phyloP scores from a whole-genome alignment of 2,797 vertebrate genomes.

The Otolemur crassicaudatus region DNA sequence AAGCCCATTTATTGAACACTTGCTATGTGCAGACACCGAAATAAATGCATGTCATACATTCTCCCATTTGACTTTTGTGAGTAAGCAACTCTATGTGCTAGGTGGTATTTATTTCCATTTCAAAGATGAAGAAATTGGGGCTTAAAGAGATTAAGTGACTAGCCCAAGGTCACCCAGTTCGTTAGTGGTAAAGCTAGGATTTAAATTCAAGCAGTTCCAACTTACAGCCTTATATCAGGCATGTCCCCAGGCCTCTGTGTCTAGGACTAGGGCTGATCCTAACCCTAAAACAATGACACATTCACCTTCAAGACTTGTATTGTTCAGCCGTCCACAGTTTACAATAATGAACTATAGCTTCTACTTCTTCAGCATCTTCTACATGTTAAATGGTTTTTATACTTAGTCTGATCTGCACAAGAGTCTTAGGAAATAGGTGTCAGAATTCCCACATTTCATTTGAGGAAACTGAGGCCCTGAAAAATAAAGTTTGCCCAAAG shows the following conservation, averaged over 20 bases:
- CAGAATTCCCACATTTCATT: neutral
- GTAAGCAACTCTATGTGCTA: neutral
- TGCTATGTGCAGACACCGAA: neutral
- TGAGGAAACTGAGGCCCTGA: neutral
- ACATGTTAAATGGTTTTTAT: neutral
- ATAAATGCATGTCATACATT: neutral
- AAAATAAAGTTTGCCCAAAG: neutral
- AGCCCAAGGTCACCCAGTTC: neutral
- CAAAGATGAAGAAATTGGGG: neutral
- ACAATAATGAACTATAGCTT: neutral
- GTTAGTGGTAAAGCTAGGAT: neutral
- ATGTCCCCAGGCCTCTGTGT: neutral
- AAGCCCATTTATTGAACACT: neutral
- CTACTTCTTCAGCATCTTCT: neutral
- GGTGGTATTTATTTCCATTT: neutral
- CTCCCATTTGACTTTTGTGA: neutral
- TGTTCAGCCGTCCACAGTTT: neutral
- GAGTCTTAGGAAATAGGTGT: neutral
- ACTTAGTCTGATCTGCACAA: neutral
- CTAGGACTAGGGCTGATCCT: neutral
- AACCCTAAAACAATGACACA: neutral
- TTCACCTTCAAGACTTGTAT: neutral
- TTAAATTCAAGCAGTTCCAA: neutral
- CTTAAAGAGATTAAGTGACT: slow-evolving; percentile 1
- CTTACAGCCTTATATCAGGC: neutral